These are phyloP conservation scores for Antennarius maculatus DNA, from an alignment of 2,797 vertebrate genomes.

Conservation along the genomic window DNA sequence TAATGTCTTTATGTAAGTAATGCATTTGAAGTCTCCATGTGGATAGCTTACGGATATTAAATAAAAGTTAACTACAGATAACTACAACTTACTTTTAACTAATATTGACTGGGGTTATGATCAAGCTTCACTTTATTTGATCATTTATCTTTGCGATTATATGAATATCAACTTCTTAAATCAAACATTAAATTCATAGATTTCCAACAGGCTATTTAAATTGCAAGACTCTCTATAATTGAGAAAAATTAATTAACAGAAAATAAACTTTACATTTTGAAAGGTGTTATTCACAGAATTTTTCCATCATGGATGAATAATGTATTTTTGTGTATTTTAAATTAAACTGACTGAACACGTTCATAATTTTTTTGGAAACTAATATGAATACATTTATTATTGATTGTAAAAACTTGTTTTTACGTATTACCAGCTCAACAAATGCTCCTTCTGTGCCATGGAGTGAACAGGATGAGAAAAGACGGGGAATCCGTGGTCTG, in stretches of 20 bases:
- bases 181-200: conserved; percentile 7
- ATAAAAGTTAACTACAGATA: neutral
- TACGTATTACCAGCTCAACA: conserved; percentile 69
- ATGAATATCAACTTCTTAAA: neutral
- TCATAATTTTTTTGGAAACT: neutral
- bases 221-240: neutral
- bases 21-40: neutral
- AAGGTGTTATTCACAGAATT: neutral
- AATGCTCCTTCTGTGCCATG: conserved; percentile 75
- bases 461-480: conserved; percentile 66
- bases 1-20: neutral
- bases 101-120: neutral
- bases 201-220: neutral
- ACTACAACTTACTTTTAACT: neutral
- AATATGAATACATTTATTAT: neutral
- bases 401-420: conserved; percentile 7
- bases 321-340: neutral
- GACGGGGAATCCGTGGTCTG: conserved; percentile 66
- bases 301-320: too few relatives aligned
- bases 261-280: conserved; percentile 1
- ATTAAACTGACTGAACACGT: conserved; percentile 4
- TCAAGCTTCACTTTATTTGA: conserved; percentile 6
- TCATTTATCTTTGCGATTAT: conserved; percentile 4
- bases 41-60: conserved; percentile 9
- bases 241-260: neutral